These are phyloP conservation scores for Centroberyx gerrardi DNA, from an alignment of 2,797 vertebrate genomes.

Conservation along the genomic window DNA sequence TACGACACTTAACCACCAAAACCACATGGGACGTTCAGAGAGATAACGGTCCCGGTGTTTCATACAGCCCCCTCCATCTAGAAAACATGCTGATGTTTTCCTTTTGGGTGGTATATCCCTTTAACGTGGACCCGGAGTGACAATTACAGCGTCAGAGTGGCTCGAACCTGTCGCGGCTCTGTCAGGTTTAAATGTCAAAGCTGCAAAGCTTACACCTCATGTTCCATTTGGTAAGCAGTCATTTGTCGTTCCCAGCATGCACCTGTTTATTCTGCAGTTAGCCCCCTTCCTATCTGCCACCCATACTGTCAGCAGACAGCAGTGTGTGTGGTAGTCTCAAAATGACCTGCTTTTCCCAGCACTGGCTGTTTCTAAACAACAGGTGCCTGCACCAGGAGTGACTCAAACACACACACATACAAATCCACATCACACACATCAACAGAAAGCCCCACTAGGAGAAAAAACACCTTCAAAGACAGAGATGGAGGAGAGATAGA, in stretches of 20 bases:
- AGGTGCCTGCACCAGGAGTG: slow-evolving; percentile 55
- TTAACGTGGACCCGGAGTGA: background rate
- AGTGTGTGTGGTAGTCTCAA: slow-evolving; percentile 56
- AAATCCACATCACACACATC: background rate
- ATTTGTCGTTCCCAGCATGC: slow-evolving; percentile 55
- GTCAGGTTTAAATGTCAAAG: slow-evolving; percentile 2
- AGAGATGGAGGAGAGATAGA: background rate
- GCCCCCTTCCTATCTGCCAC: slow-evolving; percentile 54
- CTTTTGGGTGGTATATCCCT: too few species aligned
- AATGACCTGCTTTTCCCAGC: slow-evolving; percentile 46
- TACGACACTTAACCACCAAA: background rate
- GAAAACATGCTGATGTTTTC: background rate
- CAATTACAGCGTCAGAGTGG: background rate
- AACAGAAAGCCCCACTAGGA: background rate
- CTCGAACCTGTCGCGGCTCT: background rate
- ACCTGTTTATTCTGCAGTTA: slow-evolving; percentile 51
- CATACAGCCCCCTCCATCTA: background rate
- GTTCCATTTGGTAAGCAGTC: slow-evolving; percentile 29
- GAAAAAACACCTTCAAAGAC: background rate
- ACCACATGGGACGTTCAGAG: background rate
- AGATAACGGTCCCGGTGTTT: background rate
- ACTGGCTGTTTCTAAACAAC: slow-evolving; percentile 59
- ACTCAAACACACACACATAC: slow-evolving; percentile 12
- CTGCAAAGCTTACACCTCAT: background rate
- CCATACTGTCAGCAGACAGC: slow-evolving; percentile 57